Percentiles rank a stretch among this genome's conserved stretches.
Evolutionary conservation across 2,113 vertebrate genomes (phyloP).

Genomic region (Thamnaconus septentrionalis): DNA sequence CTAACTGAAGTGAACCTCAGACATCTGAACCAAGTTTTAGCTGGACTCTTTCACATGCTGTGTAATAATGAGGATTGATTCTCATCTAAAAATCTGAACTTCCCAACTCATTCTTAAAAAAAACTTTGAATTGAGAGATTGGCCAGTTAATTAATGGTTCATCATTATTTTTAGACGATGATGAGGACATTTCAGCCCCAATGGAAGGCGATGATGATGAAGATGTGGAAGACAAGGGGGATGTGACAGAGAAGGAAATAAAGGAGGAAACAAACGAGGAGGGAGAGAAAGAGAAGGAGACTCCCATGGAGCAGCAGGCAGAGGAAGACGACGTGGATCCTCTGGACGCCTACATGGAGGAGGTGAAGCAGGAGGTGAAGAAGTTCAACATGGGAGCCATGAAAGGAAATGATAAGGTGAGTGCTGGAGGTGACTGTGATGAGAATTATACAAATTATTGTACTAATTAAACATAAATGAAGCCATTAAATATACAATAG

Average conservation of each 20-base stretch:
- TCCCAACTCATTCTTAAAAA: no score
- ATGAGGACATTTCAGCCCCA: conserved; percentile 65
- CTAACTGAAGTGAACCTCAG: no score
- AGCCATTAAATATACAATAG: no score
- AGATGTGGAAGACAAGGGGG: conserved; percentile 83
- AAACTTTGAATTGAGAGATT: no score
- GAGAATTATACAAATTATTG: no score
- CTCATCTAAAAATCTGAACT: no score
- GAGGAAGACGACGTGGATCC: conserved; percentile 89
- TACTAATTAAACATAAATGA: no score
- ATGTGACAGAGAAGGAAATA: conserved; percentile 82
- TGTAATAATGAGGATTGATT: no score
- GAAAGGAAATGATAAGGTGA: conserved; percentile 93
- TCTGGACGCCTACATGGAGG: conserved; percentile 98
- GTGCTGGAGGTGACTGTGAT: not conserved
- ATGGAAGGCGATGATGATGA: conserved; percentile 85
- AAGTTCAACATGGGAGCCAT: conserved; percentile 97
- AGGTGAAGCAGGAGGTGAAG: conserved; percentile 98
- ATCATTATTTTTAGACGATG: conserved; percentile 68
- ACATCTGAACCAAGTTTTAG: no score
- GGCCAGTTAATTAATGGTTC: not conserved
- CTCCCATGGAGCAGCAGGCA: conserved; percentile 71
- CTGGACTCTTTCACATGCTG: no score
- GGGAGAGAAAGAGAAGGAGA: conserved; percentile 82
- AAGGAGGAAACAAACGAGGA: conserved; percentile 77